Evolutionary conservation across 2,113 vertebrate genomes (phyloP).

Genomic region (Sitta europaea): DNA sequence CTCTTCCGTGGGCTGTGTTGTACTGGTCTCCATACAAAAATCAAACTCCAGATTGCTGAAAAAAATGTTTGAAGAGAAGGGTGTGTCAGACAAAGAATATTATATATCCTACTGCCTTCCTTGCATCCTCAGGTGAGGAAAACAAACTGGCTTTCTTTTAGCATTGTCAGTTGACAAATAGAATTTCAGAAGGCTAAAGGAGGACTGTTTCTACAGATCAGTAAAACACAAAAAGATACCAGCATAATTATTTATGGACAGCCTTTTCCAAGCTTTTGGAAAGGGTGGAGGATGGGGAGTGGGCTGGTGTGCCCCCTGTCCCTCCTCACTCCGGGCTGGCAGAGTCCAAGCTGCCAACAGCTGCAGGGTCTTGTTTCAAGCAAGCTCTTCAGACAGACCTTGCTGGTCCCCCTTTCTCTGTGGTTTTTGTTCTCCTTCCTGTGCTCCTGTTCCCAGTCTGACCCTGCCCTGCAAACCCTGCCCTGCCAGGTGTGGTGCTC

Average conservation of each 20-base stretch:
- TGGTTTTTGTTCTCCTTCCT: fast-evolving
- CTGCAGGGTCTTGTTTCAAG: no score
- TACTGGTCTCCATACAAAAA: neutral
- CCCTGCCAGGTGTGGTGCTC: neutral
- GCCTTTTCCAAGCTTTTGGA: neutral
- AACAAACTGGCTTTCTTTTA: neutral
- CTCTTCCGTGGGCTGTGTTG: neutral
- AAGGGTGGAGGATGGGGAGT: neutral
- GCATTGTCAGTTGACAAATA: neutral
- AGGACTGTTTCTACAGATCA: neutral
- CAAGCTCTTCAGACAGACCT: no score
- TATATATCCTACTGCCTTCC: neutral
- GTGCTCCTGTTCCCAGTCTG: neutral
- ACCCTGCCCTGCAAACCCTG: neutral
- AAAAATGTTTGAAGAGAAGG: neutral
- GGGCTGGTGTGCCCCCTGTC: neutral
- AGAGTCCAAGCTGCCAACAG: neutral
- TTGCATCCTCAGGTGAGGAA: neutral
- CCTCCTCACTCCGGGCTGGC: neutral
- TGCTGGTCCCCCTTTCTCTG: neutral
- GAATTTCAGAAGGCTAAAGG: neutral
- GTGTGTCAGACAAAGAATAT: neutral
- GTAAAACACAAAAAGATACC: neutral
- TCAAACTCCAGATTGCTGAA: neutral
- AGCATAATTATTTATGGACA: neutral